Percentiles rank a stretch among this genome's conserved stretches.
Evolutionary conservation across 2,113 vertebrate genomes (phyloP).

Genomic region (Myanophis thanlyinensis): DNA sequence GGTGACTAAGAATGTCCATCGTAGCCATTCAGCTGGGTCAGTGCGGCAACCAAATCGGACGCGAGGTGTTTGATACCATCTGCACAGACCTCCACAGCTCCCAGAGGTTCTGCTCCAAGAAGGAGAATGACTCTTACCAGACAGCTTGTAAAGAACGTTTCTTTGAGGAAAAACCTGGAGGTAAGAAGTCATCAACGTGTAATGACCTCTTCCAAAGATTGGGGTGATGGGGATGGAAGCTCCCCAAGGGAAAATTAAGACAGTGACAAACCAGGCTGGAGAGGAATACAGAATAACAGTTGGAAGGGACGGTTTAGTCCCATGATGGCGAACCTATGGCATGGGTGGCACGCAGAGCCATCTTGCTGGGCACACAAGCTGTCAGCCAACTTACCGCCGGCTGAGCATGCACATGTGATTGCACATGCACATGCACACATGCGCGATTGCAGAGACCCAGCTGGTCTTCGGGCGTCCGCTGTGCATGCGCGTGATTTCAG

Average conservation of each 20-base stretch:
- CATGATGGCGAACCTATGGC: too few relatives aligned
- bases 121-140: conserved; percentile 72
- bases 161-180: conserved; percentile 77
- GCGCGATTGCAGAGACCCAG: too few relatives aligned
- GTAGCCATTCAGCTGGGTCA: conserved; percentile 92
- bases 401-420: too few relatives aligned
- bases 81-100: conserved; percentile 69
- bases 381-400: too few relatives aligned
- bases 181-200: conserved; percentile 54
- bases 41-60: conserved; percentile 93
- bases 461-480: too few relatives aligned
- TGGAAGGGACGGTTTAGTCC: too few relatives aligned
- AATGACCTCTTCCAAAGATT: not conserved
- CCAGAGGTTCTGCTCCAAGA: conserved; percentile 64
- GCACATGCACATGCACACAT: too few relatives aligned
- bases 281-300: not conserved
- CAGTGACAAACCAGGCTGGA: not conserved
- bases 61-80: conserved; percentile 80
- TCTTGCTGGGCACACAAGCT: too few relatives aligned
- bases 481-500: too few relatives aligned
- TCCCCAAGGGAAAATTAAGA: not conserved
- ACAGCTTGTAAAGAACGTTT: conserved; percentile 80
- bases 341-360: too few relatives aligned
- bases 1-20: conserved; percentile 78
- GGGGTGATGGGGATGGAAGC: too few relatives aligned